These are phyloP conservation scores for Sceloporus undulatus DNA, from an alignment of 2,113 vertebrate genomes.

Conservation along the genomic window DNA sequence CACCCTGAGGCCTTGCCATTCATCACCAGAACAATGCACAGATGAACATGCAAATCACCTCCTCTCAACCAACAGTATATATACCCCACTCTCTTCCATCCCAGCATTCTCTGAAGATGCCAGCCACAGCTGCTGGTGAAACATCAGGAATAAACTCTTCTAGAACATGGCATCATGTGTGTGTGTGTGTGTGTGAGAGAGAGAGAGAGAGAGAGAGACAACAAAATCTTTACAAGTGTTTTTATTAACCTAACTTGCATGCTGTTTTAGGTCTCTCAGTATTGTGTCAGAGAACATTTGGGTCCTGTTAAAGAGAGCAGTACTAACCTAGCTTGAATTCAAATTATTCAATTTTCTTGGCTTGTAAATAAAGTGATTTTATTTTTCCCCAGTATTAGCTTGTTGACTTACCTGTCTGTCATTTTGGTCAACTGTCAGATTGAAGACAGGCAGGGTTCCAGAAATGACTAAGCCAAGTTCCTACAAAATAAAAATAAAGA, in stretches of 20 bases:
- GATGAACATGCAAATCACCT: no score
- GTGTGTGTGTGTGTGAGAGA: no score
- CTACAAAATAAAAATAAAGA: constrained; percentile 71
- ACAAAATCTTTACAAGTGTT: background rate
- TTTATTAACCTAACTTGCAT: background rate
- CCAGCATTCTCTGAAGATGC: no score
- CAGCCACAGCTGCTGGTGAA: no score
- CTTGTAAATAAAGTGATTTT: background rate
- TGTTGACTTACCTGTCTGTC: constrained; percentile 71
- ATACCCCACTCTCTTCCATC: no score
- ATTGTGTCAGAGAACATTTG: background rate
- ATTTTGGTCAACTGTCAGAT: constrained; percentile 84
- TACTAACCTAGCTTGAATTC: background rate
- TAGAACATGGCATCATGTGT: no score
- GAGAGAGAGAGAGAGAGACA: background rate
- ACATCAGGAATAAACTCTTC: no score
- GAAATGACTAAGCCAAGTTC: constrained; percentile 93
- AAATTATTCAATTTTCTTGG: accelerated
- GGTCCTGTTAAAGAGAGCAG: background rate
- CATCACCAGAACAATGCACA: no score
- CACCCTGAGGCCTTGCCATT: no score
- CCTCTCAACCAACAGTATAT: no score
- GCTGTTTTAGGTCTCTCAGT: background rate
- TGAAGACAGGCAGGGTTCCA: constrained; percentile 93
- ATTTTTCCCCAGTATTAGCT: background rate